Evolutionary conservation across 2,888 invertebrate genomes (phyloP).

Genomic region (Rhagophthalmus giganteus): DNA sequence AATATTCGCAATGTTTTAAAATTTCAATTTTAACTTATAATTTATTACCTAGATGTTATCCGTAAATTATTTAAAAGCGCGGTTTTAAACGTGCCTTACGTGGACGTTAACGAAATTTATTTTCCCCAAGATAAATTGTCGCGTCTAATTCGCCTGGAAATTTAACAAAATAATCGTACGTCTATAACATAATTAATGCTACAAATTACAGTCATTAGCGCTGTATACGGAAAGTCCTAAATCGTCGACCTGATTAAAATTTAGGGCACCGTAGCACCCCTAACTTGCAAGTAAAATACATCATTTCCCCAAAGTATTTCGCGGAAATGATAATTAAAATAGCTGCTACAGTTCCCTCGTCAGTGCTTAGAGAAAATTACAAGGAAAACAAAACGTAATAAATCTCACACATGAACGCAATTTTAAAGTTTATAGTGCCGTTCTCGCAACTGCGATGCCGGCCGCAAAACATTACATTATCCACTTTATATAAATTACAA

Average conservation of each 20-base stretch:
- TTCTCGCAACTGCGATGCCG: conserved; percentile 10
- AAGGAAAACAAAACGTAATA: conserved; percentile 15
- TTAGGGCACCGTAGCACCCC: not conserved
- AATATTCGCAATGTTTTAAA: too few relatives aligned
- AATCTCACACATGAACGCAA: conserved; percentile 13
- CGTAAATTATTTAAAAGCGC: too few relatives aligned
- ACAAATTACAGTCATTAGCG: not conserved
- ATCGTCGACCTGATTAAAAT: not conserved
- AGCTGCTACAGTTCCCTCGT: conserved; percentile 4
- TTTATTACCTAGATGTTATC: too few relatives aligned
- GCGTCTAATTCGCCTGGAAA: too few relatives aligned
- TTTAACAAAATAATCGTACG: too few relatives aligned
- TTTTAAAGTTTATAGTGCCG: conserved; percentile 10
- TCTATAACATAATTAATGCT: too few relatives aligned
- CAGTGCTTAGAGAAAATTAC: conserved; percentile 8
- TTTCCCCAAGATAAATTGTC: too few relatives aligned
- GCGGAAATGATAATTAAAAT: conserved; percentile 1
- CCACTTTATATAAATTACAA: conserved; percentile 21
- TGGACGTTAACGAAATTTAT: too few relatives aligned
- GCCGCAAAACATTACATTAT: conserved; percentile 8
- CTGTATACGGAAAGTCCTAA: not conserved
- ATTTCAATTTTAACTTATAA: too few relatives aligned
- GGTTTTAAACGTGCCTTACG: too few relatives aligned
- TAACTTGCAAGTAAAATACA: not conserved
- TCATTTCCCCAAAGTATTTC: not conserved